Evolutionary conservation across 2,113 vertebrate genomes (phyloP).

Genomic region (Neomonachus schauinslandi): DNA sequence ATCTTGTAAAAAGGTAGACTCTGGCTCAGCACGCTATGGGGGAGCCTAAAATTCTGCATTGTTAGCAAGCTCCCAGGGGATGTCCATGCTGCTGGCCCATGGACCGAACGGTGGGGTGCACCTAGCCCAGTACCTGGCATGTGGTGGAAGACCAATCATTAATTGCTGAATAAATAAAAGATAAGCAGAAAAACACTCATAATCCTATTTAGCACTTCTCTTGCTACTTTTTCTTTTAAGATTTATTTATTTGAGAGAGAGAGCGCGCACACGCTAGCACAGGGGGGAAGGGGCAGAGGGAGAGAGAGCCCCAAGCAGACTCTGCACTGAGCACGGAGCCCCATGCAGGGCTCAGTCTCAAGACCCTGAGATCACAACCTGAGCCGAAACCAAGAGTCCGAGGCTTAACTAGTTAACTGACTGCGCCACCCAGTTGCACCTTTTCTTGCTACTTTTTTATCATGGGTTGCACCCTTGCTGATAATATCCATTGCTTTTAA

Average conservation of each 20-base stretch:
- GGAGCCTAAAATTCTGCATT: background rate
- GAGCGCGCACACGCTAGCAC: background rate
- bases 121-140: background rate
- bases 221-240: background rate
- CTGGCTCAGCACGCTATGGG: background rate
- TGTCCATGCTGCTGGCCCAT: fast-evolving
- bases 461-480: too few relatives aligned
- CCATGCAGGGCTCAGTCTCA: background rate
- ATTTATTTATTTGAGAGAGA: background rate
- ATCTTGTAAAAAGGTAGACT: background rate
- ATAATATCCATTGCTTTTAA: fast-evolving
- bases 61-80: background rate
- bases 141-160: background rate
- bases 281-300: background rate
- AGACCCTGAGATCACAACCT: background rate
- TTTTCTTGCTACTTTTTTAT: background rate
- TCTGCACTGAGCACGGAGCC: background rate
- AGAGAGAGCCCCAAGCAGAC: background rate
- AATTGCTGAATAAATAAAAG: background rate
- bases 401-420: background rate
- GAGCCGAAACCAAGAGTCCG: background rate
- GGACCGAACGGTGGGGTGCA: too few relatives aligned
- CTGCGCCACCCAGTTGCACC: too few relatives aligned
- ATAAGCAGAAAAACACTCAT: background rate
- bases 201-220: background rate